Conservation (phyloP, 2,113 vertebrate genomes). For the Tachysurus fulvidraco region DNA sequence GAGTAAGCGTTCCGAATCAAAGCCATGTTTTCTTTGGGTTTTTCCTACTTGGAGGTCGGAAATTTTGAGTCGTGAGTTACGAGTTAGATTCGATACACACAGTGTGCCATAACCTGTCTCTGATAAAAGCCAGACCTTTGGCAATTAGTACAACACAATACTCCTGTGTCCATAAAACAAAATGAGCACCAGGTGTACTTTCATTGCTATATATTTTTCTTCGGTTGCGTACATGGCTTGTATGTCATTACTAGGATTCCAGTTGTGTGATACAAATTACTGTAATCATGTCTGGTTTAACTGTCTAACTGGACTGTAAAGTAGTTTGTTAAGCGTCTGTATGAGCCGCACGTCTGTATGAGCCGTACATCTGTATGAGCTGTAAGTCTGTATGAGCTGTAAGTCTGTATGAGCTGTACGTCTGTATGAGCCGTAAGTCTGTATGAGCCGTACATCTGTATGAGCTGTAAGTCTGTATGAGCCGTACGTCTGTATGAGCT, state of each 20-base stretch:
- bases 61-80: neutral
- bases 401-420: too few species aligned
- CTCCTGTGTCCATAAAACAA: neutral
- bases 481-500: too few species aligned
- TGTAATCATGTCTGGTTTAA: neutral
- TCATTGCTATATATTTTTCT: neutral
- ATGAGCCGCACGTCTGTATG: too few species aligned
- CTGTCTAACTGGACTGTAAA: too few species aligned
- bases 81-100: neutral
- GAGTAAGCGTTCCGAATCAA: neutral
- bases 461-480: too few species aligned
- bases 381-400: too few species aligned
- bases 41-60: neutral
- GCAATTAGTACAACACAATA: neutral
- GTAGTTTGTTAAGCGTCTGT: too few species aligned
- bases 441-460: too few species aligned
- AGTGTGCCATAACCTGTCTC: neutral
- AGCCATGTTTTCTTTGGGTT: neutral
- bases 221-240: neutral
- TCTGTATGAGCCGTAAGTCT: too few species aligned
- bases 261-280: neutral
- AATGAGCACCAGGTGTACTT: slow-evolving; percentile 4
- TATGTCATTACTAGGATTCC: neutral
- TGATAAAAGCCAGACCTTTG: slow-evolving; percentile 8
- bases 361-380: too few species aligned